These are phyloP conservation scores for Brachirus orientalis DNA, from an alignment of 2,113 vertebrate species.

Conservation along the genomic window DNA sequence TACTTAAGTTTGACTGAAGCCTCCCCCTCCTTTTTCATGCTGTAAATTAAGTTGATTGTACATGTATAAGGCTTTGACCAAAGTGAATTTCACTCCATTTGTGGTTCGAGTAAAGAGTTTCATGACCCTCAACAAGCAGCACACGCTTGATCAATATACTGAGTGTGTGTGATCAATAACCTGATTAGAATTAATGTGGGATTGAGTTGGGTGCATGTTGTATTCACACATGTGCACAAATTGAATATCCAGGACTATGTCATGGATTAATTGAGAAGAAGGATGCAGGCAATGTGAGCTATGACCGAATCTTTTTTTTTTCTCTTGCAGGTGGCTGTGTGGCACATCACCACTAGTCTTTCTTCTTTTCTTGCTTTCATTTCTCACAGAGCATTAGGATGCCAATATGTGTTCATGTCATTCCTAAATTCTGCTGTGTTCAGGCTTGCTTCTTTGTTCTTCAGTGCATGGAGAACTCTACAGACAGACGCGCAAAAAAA, in stretches of 20 bases:
- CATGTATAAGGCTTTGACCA: background rate
- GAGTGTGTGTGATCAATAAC: conserved; percentile 59
- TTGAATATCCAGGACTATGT: conserved; percentile 8
- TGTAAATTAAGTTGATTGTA: conserved; percentile 15
- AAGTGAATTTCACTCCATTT: conserved; percentile 2
- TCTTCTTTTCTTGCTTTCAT: background rate
- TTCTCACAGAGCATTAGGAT: background rate
- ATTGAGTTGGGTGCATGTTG: conserved; percentile 24
- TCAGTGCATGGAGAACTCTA: background rate
- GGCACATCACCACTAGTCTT: background rate
- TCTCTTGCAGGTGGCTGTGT: conserved; percentile 11
- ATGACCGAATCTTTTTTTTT: conserved; percentile 17
- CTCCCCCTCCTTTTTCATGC: background rate
- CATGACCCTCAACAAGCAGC: conserved; percentile 33
- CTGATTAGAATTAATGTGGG: conserved; percentile 69
- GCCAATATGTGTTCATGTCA: background rate
- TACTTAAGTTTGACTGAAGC: background rate
- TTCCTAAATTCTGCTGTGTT: background rate
- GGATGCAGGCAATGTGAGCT: background rate
- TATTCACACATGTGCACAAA: background rate
- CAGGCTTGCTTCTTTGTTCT: background rate
- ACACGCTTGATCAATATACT: conserved; percentile 50
- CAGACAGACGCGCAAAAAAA: no score
- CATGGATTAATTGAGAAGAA: conserved; percentile 17
- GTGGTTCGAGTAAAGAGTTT: conserved; percentile 48